A percentile compares a stretch with the other conserved stretches of the same genome.
These are phyloP conservation scores for Apantesis nais DNA, from an alignment of 2,888 invertebrate genomes.

Conservation along the genomic window DNA sequence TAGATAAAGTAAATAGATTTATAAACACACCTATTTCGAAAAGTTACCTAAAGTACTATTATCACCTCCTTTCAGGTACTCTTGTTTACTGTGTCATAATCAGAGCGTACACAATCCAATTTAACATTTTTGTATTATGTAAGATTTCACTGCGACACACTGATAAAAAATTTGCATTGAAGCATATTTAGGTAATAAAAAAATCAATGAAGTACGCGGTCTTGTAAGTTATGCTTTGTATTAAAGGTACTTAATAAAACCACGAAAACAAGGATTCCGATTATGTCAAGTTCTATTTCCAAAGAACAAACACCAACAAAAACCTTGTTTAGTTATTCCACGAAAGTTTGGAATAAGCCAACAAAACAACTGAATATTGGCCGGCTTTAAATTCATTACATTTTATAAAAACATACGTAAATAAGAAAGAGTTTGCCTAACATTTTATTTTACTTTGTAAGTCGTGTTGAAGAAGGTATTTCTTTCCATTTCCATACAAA, in stretches of 20 bases:
- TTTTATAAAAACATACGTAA: background rate
- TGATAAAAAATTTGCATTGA: too few relatives aligned
- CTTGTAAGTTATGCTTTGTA: background rate
- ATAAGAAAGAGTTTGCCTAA: background rate
- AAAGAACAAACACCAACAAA: background rate
- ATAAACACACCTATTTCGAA: too few relatives aligned
- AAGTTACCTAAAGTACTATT: too few relatives aligned
- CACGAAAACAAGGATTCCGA: background rate
- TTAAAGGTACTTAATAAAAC: background rate
- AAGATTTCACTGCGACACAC: too few relatives aligned
- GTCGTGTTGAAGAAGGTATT: background rate
- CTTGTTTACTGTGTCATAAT: too few relatives aligned
- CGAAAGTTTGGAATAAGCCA: background rate
- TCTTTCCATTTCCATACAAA: constrained; percentile 1
- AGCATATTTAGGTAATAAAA: too few relatives aligned
- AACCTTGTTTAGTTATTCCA: background rate
- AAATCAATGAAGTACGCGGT: too few relatives aligned
- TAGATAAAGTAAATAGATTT: too few relatives aligned
- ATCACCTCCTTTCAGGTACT: too few relatives aligned
- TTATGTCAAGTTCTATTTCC: background rate
- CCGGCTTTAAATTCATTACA: background rate
- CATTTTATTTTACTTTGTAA: background rate
- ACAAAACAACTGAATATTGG: background rate
- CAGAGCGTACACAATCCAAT: too few relatives aligned
- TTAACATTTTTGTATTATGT: too few relatives aligned